Conservation (phyloP, 1,140 invertebrate genomes). For the Macrosteles quadrilineatus region DNA sequence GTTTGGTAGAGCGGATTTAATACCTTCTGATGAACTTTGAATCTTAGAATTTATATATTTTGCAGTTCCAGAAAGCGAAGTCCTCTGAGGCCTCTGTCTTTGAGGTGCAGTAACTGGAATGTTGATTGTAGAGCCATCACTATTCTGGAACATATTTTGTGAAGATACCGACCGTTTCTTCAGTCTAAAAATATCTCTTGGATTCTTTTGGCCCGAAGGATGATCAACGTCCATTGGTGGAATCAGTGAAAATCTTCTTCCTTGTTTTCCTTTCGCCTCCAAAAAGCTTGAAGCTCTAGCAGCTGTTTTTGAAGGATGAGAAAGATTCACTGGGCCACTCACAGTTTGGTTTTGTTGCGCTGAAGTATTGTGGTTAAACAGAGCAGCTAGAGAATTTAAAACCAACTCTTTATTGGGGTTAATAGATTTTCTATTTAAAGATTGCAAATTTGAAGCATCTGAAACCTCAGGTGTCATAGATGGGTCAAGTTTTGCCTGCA, state of each 20-base stretch:
- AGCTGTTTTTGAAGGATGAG: not conserved
- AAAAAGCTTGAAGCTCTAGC: not conserved
- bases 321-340: not conserved
- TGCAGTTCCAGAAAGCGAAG: not conserved
- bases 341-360: not conserved
- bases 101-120: not conserved
- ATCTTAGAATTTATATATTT: constrained; percentile 5
- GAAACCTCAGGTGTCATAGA: not conserved
- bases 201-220: not conserved
- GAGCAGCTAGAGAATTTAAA: not conserved
- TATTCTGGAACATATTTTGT: not conserved
- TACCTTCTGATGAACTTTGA: not conserved
- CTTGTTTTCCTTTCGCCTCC: not conserved
- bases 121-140: not conserved
- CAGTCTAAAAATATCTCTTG: not conserved
- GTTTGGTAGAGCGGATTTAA: not conserved
- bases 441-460: too few species aligned
- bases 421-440: not conserved
- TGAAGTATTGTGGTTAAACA: not conserved
- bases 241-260: constrained; percentile 13
- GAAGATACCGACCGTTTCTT: not conserved
- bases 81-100: not conserved
- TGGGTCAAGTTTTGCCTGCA: constrained; percentile 48
- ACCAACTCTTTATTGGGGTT: too few species aligned
- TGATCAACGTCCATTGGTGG: constrained; percentile 24